Base-by-base conservation (phyloP, 2,797 vertebrate species). In the Moxostoma hubbsi region DNA sequence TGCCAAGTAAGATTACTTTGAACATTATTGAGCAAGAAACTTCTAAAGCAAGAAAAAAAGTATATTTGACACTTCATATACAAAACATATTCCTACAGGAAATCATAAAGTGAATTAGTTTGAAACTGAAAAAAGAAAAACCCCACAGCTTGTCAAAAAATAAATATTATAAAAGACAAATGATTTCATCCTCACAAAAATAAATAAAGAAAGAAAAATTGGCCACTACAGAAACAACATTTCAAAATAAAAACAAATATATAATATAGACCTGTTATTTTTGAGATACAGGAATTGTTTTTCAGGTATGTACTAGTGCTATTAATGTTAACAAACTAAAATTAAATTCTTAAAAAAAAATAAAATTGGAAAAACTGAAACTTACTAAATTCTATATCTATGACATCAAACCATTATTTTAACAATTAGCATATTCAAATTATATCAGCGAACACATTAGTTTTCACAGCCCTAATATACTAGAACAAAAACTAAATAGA, bases 161-260 rank as follows among this genome's bases (percentile, higher is more conserved):
- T 53, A 16, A 11, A 36, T 16, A 18, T 16, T 50, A 4, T 12
- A 36, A 51, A 51, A 36, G 0, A 58, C 58, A 13, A n/a, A 72
- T 47, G 36, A 6, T 57, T 70, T 13, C 57, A 9, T 15, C 13
- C 11, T 70, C 4, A 71, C 36, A 51, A 9, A 45, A 63, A 74
- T 12, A 54, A n/a, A n/a, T n/a, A 51, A 72, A 0, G 1, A 77
- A 77, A 72, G 73, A 59, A 76, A 45, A 81, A 75, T 36, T 36
- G 4, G 36, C 65, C 53, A 16, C 9, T 13, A 70, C 10, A 70
- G n/a, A 51, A 54, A 53, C 46, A 11, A 59, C 13, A 51, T 76
- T 55, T 45, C 18, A 58, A 24, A 75, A 53, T 55, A 11, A 50
- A 76, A 66, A 67, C 45, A 43, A 59, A 50, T 9, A 59, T 24